phyloP scores from a whole-genome alignment of 2,888 invertebrate genomes.

The Oxytorus armatus region DNA sequence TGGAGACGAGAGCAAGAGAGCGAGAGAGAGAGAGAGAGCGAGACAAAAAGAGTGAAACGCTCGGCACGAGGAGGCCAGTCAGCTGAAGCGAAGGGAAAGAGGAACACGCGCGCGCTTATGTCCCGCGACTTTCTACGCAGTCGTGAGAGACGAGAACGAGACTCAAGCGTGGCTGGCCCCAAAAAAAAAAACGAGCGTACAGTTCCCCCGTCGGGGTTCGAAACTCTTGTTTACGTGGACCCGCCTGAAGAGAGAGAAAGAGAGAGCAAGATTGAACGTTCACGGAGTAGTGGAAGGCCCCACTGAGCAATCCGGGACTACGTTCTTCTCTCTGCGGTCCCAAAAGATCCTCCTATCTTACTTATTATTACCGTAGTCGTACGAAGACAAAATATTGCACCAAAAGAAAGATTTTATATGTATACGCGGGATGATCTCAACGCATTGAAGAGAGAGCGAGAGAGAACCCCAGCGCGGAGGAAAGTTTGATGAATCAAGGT shows the following conservation, averaged over 20 bases:
- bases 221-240: slow-evolving; percentile 70
- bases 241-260: slow-evolving; percentile 32
- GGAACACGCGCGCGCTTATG: slow-evolving; percentile 56
- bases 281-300: not conserved
- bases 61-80: slow-evolving; percentile 54
- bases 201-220: slow-evolving; percentile 40
- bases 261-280: slow-evolving; percentile 25
- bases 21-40: slow-evolving; percentile 42
- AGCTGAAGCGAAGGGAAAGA: slow-evolving; percentile 55
- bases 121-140: slow-evolving; percentile 78
- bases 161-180: slow-evolving; percentile 64
- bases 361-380: slow-evolving; percentile 1
- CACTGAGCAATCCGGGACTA: not conserved
- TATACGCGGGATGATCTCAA: too few species aligned
- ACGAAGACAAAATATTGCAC: not conserved
- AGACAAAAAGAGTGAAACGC: slow-evolving; percentile 53
- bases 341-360: slow-evolving; percentile 18
- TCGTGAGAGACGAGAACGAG: slow-evolving; percentile 66
- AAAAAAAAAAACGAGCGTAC: slow-evolving; percentile 65
- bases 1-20: slow-evolving; percentile 35
- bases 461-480: too few species aligned
- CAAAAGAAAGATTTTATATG: not conserved
- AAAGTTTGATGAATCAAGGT: too few species aligned
- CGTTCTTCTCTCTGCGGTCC: slow-evolving; percentile 9
- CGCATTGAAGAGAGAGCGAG: too few species aligned